phyloP scores from a whole-genome alignment of 2,888 invertebrate species.

The Platycnemis pennipes region DNA sequence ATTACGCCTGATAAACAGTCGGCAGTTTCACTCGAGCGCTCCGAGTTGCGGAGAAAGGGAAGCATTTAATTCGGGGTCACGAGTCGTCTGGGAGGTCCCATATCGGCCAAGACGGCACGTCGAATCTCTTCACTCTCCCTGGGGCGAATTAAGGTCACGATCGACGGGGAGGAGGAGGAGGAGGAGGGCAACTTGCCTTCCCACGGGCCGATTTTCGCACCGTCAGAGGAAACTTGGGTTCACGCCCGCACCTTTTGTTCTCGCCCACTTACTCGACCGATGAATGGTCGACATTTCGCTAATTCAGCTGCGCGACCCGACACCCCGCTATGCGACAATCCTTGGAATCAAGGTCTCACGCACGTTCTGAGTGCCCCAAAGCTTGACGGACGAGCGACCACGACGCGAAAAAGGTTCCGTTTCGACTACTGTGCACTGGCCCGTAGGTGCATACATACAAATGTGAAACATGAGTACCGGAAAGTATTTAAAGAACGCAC shows the following conservation, averaged over 20 bases:
- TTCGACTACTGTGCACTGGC: no score
- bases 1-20: not conserved
- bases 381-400: no score
- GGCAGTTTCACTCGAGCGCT: not conserved
- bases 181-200: not conserved
- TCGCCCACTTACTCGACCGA: not conserved
- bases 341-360: not conserved
- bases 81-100: not conserved
- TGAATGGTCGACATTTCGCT: not conserved
- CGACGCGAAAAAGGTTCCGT: no score
- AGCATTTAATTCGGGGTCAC: not conserved
- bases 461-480: no score
- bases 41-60: not conserved
- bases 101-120: not conserved
- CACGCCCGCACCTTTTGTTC: not conserved
- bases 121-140: not conserved
- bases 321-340: not conserved
- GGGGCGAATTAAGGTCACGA: not conserved
- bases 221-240: not conserved
- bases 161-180: not conserved
- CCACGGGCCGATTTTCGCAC: constrained; percentile 1
- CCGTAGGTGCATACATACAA: no score
- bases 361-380: no score
- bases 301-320: not conserved
- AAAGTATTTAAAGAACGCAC: no score